Evolutionary conservation across 2,113 vertebrate genomes (phyloP), one percentile per base, ranked within the genome.

Genomic region (Megaceryle maxima): DNA sequence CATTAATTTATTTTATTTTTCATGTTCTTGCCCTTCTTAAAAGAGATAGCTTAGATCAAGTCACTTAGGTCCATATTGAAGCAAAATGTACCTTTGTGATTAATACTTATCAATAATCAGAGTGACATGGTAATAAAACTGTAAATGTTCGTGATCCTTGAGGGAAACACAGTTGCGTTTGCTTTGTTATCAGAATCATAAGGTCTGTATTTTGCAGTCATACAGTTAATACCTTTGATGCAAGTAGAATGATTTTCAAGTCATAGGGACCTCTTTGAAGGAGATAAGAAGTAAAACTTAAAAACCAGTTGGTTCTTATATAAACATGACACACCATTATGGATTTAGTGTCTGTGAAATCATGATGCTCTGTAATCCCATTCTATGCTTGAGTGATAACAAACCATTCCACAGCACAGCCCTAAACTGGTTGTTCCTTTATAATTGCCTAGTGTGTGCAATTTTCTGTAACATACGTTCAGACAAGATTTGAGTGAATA

Each of bases 41-140:
- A 95, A 92, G 43, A 74, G 62, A 88, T 53, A 77, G 46, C 50
- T 96, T 67, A 39, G 44, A 96, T 94, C 92, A 68, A 89, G 68
- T 77, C 44, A 85, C 51, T 96, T 93, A 95, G 95, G 92, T 95
- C 83, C 68, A 43, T 5, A n/a, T 83, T 68, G 94, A 73, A 92
- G 82, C 57, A 87, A 83, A 95, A 72, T 74, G 87, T 83, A 92
- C 96, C 75, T 95, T 96, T 95, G 83, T 98, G 97, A 98, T 97
- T 97, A 97, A 98, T 97, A 96, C 67, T 70, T 95, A 56, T 91
- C 95, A 95, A 96, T 97, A 97, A 83, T 89, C 95, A 76, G 92
- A 97, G 78, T 94, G 97, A 96, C 96, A 92, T 13, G 53, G 83
- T 93, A 97, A 98, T 98, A 97, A 97, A 97, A 96, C 68, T 16